Evolutionary conservation across 1,140 invertebrate species (phyloP), one percentile per base, ranked within the genome.

Genomic region (Eupristina koningsbergeri): DNA sequence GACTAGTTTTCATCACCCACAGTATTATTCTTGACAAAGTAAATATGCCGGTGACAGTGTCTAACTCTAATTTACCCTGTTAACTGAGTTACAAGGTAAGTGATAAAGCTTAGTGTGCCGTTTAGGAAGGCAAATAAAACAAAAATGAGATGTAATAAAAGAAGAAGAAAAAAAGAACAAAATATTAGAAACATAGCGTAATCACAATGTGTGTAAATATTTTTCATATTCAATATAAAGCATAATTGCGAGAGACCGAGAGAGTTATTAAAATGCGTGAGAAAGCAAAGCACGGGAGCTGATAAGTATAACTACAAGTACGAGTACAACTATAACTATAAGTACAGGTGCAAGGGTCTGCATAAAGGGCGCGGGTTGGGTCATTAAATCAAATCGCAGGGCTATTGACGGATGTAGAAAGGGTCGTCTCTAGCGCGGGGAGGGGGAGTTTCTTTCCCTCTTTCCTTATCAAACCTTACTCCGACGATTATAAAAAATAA

Each of bases 331-430:
- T n/a, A n/a, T n/a, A n/a, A n/a, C n/a, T n/a, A n/a, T n/a, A n/a
- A n/a, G n/a, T 45, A 11, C 31, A 22, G 36, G 64, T 67, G 36
- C 31, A 15, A 36, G 64, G 31, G 5, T 7, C 64, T 3, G 31
- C 29, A 34, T 31, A 67, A 67, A 67, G 73, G 45, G 45, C 45
- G 73, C 69, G 34, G 19, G 63, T 11, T 3, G 63, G 34, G 63
- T 73, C 69, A 73, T 73, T 73, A 73, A 73, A 73, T 73, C 69
- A 73, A 73, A 73, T 73, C 69, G 69, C 69, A 34, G 64, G 61
- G 34, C 31, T 34, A 67, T 67, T 67, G 36, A 67, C n/a, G n/a
- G n/a, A n/a, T n/a, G n/a, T n/a, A n/a, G n/a, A n/a, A n/a, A n/a
- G n/a, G n/a, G n/a, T n/a, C n/a, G n/a, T n/a, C n/a, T n/a, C n/a